Percentiles rank a stretch among this genome's conserved stretches.
These are phyloP conservation scores for Lottia scabra DNA, from an alignment of 2,888 invertebrate genomes.

Conservation along the genomic window DNA sequence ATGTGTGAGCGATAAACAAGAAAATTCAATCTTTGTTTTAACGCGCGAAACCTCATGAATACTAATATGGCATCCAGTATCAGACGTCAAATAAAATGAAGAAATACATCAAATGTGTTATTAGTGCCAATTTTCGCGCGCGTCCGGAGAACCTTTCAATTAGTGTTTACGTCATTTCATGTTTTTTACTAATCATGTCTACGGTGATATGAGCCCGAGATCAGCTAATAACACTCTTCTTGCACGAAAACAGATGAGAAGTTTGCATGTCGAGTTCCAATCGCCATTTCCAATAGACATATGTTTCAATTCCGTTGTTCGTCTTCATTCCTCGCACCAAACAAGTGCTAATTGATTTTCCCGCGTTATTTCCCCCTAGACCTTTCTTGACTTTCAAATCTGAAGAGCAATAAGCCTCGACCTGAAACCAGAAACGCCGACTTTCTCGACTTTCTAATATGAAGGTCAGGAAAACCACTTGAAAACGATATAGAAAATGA, in stretches of 20 bases:
- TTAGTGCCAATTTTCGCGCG: conserved; percentile 4
- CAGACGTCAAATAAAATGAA: neutral
- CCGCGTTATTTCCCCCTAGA: conserved; percentile 5
- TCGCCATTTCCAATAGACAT: neutral
- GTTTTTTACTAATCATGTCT: neutral
- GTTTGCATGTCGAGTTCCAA: conserved; percentile 2
- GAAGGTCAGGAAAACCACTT: neutral
- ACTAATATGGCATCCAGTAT: neutral
- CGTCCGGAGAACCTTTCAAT: neutral
- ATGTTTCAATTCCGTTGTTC: conserved; percentile 5
- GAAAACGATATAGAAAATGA: neutral
- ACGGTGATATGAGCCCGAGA: neutral
- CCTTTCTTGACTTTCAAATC: neutral
- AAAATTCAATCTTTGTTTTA: conserved; percentile 2
- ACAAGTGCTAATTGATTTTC: conserved; percentile 4
- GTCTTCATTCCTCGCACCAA: conserved; percentile 1
- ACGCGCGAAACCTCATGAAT: conserved; percentile 4
- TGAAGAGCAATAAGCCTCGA: neutral
- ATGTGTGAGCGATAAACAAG: neutral
- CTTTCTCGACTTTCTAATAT: no score
- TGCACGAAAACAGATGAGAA: neutral
- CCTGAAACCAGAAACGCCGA: neutral
- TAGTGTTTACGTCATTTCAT: neutral
- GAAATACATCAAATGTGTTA: neutral
- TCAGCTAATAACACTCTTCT: neutral